phyloP scores from a whole-genome alignment of 2,797 vertebrate genomes.

The Manis pentadactyla region DNA sequence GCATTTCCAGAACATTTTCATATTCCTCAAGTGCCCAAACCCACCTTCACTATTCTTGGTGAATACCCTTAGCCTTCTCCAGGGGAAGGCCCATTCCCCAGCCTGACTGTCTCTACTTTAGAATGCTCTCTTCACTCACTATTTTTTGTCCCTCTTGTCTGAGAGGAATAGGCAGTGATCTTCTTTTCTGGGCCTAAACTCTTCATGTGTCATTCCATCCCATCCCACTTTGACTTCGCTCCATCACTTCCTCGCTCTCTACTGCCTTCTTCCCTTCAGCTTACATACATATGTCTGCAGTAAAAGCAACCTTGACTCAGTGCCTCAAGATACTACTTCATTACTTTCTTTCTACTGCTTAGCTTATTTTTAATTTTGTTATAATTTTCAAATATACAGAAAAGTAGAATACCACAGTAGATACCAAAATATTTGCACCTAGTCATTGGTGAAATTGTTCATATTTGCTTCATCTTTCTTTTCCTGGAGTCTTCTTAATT shows the following conservation, averaged over 20 bases:
- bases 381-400: not conserved
- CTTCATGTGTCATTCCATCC: not conserved
- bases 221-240: not conserved
- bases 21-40: not conserved
- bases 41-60: not conserved
- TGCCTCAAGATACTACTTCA: not conserved
- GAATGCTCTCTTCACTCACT: not conserved
- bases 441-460: too few relatives aligned
- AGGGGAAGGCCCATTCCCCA: not conserved
- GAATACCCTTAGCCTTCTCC: not conserved
- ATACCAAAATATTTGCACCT: not conserved
- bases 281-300: not conserved
- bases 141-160: not conserved
- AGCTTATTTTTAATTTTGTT: not conserved
- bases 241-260: not conserved
- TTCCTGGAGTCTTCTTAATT: conserved; percentile 34
- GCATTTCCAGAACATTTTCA: not conserved
- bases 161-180: not conserved
- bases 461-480: conserved; percentile 17
- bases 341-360: not conserved
- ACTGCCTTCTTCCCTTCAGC: not conserved
- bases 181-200: not conserved
- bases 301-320: not conserved
- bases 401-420: not conserved
- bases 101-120: not conserved